Evolutionary conservation across 2,888 invertebrate species (phyloP), one percentile per base, ranked within the genome.

Genomic region (Drosophila antonietae): DNA sequence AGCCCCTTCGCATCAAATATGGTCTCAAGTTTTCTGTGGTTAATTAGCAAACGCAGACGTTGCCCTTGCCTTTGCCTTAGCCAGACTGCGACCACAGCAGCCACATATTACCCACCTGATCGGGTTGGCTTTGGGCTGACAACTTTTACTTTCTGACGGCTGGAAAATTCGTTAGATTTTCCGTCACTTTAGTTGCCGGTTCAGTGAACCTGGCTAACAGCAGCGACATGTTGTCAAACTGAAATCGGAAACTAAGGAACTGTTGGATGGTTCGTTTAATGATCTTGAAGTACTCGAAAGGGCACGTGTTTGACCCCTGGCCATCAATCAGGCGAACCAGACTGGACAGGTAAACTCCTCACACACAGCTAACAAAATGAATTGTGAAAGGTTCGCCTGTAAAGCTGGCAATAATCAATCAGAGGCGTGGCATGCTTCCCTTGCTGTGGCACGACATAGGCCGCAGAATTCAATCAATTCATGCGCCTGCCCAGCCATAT

Each of bases 401-500:
- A 61, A 64, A 64, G 51, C 57, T 20, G 56, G 52, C 57, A 70
- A 59, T 68, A 76, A 84, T 84, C 89, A 89, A 84, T 84, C 84
- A 84, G 64, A 52, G 46, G 61, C 66, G 35, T 61, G 44, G 55
- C 62, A 33, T 10, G 39, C 28, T 31, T n/a, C 35, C 23, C 39
- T 15, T 15, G 15, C 39, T 15, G 15, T 39, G 39, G 15, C 56
- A 8, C 52, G 52, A 61, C 61, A 64, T 18, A 66, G 64, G 59
- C 68, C 64, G 47, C 62, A 74, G 65, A 79, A 79, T 83, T 81
- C 87, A 70, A 79, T 79, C 87, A 84, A 79, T 83, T 75, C 73
- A 73, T 81, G 75, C 56, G 64, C 53, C 49, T 23, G 15, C 20
- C 12, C 44, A 2, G 2, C 47, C 28, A 23, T 23, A 23, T 28